Percentiles rank a stretch among this genome's conserved stretches.
These are phyloP conservation scores for Heliocidaris tuberculata DNA, from an alignment of 35 echinoderm and acorn worm species.

Conservation along the genomic window DNA sequence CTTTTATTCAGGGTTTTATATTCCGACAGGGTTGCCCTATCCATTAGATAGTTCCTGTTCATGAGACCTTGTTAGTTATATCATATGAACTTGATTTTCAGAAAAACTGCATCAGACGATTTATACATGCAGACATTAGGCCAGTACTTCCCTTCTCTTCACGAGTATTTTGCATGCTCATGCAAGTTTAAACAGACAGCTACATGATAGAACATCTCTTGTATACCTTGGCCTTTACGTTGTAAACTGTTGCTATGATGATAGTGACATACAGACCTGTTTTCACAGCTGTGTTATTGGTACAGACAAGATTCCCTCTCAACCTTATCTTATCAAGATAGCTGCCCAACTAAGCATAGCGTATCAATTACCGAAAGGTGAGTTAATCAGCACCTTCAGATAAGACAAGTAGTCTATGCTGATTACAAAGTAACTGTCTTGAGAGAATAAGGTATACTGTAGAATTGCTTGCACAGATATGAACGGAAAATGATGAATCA, in stretches of 20 bases:
- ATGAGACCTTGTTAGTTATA: no score
- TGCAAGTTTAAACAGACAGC: no score
- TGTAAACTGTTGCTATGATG: background rate
- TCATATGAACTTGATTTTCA: no score
- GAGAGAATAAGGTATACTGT: background rate
- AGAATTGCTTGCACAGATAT: no score
- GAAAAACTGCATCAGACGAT: no score
- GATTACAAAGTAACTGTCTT: background rate
- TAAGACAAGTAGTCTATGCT: background rate
- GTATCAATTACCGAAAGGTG: slow-evolving; percentile 12
- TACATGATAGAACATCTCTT: background rate
- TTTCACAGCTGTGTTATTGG: background rate
- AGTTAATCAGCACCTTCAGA: background rate
- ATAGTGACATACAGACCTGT: background rate
- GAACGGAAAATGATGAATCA: no score
- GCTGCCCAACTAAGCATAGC: background rate
- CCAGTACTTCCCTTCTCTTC: background rate
- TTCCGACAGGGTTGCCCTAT: no score
- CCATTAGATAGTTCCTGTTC: no score
- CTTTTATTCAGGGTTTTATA: no score
- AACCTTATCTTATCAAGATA: background rate
- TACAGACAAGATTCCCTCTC: background rate
- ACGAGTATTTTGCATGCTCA: background rate
- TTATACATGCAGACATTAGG: no score
- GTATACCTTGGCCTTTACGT: background rate